Base-by-base conservation (phyloP, 1,140 invertebrate genomes). In the Macrobrachium rosenbergii region DNA sequence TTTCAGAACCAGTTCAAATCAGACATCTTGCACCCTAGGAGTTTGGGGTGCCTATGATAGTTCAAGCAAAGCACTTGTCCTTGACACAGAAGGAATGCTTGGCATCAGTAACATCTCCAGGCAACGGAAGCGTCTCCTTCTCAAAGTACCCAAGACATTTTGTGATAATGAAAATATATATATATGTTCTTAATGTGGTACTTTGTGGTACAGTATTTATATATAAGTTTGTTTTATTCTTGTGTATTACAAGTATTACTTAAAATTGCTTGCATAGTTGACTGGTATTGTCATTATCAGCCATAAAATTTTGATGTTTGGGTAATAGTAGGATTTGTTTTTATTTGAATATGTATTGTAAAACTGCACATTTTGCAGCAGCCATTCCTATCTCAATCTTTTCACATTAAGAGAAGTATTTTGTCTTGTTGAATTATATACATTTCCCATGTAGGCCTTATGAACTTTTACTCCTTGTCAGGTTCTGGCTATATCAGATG, bases 51-150 rank as follows among this genome's bases (percentile, higher is more conserved):
- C 96, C 0, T 95, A 94, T 92, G 94, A 96, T 91, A 92, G 93
- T 0, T 90, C 91, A 12, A 92, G 94, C 78, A 94, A 94, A 83
- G 93, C 95, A 0, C 93, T 97, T 67, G 95, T 95, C 90, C 91
- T 97, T 63, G 96, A 97, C 91, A 97, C 96, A 1, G 96, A 97
- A 92, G 96, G 96, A 45, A 92, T 96, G 75, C 91, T 95, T 67
- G 95, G 95, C 88, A 90, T 95, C 52, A 94, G 95, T 7, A 92
- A 91, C 23, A 94, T 95, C 91, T 94, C 95, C 89, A 95, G 95
- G 90, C 94, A 95, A 91, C 92, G 95, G 85, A 96, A 94, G 62
- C 92, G 96, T 59, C 92, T 97, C n/a, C 91, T 97, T 16, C 92
- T 97, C 6, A 96, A 96, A 92, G 94, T 95, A 79, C 86, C 60